Percentiles rank a stretch among this genome's conserved stretches.
Conservation (phyloP, 2,113 vertebrate species). For the Microcebus jonahi region DNA sequence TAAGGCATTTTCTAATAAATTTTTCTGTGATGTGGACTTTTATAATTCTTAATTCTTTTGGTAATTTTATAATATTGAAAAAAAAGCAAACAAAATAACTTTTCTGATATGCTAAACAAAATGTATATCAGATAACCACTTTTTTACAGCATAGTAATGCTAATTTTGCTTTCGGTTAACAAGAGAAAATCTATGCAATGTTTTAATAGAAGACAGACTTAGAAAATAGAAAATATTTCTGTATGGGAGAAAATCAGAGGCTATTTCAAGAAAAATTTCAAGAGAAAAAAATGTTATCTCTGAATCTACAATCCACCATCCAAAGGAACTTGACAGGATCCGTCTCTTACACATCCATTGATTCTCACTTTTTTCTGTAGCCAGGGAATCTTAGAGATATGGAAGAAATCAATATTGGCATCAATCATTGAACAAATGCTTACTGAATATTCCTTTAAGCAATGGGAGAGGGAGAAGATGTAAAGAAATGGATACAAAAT, state of each 20-base stretch:
- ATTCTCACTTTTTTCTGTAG: background rate
- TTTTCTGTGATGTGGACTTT: background rate
- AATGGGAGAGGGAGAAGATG: background rate
- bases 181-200: background rate
- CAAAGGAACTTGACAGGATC: background rate
- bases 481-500: background rate
- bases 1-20: background rate
- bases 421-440: constrained; percentile 35
- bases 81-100: background rate
- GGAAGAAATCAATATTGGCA: constrained; percentile 27
- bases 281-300: background rate
- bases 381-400: background rate
- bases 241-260: background rate
- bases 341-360: background rate
- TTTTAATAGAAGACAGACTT: background rate
- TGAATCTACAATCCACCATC: background rate
- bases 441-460: constrained; percentile 31
- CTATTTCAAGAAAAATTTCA: background rate
- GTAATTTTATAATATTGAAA: background rate
- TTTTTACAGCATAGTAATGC: background rate
- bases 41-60: background rate
- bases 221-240: background rate
- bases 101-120: background rate
- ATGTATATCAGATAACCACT: background rate
- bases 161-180: background rate